Conservation (phyloP, 1,140 invertebrate genomes). For the Eurosta solidaginis region DNA sequence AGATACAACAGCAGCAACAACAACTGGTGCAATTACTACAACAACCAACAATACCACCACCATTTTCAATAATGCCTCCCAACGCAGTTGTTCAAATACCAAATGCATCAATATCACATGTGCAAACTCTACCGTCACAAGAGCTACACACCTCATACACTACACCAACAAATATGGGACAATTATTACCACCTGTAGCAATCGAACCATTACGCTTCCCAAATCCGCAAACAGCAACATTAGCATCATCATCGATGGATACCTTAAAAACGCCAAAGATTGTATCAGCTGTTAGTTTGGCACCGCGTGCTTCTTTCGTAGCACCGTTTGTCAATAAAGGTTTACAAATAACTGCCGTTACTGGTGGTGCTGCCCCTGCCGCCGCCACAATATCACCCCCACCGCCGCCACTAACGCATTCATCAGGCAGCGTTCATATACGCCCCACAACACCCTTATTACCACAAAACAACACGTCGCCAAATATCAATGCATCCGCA, state of each 20-base stretch:
- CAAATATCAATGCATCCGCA: too few relatives aligned
- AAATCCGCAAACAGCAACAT: not conserved
- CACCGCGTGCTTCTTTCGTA: not conserved
- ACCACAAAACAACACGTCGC: not conserved
- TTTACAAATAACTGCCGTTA: slow-evolving; percentile 21
- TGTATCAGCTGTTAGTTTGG: slow-evolving; percentile 31
- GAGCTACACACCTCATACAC: too few relatives aligned
- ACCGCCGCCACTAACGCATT: not conserved
- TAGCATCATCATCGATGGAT: not conserved
- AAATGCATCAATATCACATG: too few relatives aligned
- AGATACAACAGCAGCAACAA: too few relatives aligned
- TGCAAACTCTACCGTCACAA: not conserved
- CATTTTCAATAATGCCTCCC: too few relatives aligned
- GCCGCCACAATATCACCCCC: not conserved
- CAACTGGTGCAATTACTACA: too few relatives aligned
- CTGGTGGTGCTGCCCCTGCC: not conserved
- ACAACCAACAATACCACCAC: too few relatives aligned
- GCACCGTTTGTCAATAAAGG: not conserved
- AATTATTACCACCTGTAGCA: not conserved
- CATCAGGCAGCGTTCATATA: too few relatives aligned
- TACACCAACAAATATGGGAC: not conserved
- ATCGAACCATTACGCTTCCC: not conserved
- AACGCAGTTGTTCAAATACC: too few relatives aligned
- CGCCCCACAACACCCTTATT: not conserved
- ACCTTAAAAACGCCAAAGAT: slow-evolving; percentile 29